These are phyloP conservation scores for Batillaria attramentaria DNA, from an alignment of 1,140 invertebrate genomes.

Conservation along the genomic window DNA sequence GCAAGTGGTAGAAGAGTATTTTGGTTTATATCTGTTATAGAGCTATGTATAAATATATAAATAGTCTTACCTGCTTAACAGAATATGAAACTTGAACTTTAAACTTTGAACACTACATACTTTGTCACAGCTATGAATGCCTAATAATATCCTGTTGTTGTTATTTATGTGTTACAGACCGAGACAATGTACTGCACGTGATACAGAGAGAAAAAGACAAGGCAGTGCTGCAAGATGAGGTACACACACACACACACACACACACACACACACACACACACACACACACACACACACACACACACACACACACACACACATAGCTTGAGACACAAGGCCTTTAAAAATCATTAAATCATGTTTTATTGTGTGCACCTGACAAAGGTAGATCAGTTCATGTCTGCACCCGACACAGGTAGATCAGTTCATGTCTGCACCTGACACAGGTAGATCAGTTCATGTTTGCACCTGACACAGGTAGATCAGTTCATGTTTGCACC, in stretches of 20 bases:
- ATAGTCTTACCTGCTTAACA: not conserved
- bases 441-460: not conserved
- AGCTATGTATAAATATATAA: not conserved
- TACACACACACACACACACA: not conserved
- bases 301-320: not conserved
- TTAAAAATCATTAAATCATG: not conserved
- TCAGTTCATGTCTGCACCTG: not conserved
- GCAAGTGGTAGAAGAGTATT: not conserved
- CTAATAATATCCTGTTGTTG: not conserved
- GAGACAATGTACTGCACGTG: not conserved
- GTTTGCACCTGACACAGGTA: not conserved
- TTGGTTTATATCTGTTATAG: not conserved
- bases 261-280: not conserved
- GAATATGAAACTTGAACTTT: not conserved
- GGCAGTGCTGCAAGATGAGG: not conserved
- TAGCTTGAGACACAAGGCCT: not conserved
- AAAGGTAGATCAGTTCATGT: not conserved
- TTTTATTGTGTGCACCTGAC: not conserved
- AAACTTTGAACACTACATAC: not conserved
- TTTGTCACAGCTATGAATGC: not conserved
- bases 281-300: not conserved
- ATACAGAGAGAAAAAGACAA: slow-evolving; percentile 8
- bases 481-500: not conserved
- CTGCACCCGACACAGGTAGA: not conserved
- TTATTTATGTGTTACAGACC: not conserved